Evolutionary conservation across 2,888 invertebrate genomes (phyloP).

Genomic region (Calameuta filiformis): DNA sequence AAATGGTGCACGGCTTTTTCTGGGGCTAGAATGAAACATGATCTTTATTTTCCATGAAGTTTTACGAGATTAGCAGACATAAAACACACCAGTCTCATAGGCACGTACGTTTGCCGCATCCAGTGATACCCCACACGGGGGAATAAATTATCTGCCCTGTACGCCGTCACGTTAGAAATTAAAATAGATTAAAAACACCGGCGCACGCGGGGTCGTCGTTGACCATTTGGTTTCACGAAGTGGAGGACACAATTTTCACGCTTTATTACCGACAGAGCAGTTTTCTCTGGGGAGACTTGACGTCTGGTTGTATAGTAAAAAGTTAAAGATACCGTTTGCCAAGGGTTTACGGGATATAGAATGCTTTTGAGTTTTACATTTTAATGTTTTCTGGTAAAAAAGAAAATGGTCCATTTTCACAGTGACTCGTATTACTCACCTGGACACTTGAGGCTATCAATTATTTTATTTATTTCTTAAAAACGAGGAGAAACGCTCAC

Average conservation of each 20-base stretch:
- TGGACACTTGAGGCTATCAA: too few species aligned
- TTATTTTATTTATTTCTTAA: too few species aligned
- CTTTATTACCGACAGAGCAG: background rate
- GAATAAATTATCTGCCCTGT: constrained; percentile 45
- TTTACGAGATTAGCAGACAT: constrained; percentile 59
- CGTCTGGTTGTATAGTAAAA: background rate
- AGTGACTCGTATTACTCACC: too few species aligned
- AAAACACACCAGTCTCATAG: constrained; percentile 52
- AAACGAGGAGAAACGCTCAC: too few species aligned
- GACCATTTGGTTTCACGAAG: background rate
- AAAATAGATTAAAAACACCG: constrained; percentile 52
- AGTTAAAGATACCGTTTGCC: background rate
- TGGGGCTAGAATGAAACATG: constrained; percentile 43
- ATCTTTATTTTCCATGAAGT: constrained; percentile 57
- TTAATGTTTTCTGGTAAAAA: too few species aligned
- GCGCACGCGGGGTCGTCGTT: background rate
- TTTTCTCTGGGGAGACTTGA: background rate
- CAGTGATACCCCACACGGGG: constrained; percentile 17
- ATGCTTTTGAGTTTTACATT: background rate
- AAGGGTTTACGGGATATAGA: background rate
- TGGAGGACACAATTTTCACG: background rate
- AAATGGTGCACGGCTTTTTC: background rate
- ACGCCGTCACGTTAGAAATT: constrained; percentile 48
- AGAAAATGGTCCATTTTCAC: too few species aligned
- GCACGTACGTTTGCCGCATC: constrained; percentile 45